Conservation (phyloP, 2,888 invertebrate genomes). For the Eupsilia transversa region DNA sequence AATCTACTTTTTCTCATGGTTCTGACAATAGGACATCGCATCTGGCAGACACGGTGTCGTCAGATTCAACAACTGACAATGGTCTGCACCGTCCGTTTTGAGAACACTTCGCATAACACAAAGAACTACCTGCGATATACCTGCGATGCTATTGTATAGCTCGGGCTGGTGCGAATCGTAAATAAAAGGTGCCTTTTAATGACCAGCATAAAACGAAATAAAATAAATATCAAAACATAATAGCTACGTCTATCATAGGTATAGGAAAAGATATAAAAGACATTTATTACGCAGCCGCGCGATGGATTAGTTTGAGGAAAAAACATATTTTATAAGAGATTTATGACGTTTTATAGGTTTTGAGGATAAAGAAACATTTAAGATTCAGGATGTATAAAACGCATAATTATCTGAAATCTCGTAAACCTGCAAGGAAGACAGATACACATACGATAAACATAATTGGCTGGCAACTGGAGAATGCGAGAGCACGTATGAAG, state of each 20-base stretch:
- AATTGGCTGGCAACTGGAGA: conserved; percentile 48
- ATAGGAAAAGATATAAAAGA: conserved; percentile 40
- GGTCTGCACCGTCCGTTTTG: conserved; percentile 61
- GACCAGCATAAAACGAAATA: conserved; percentile 53
- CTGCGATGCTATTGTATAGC: conserved; percentile 69
- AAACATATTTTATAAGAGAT: background rate
- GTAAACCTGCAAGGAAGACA: conserved; percentile 14
- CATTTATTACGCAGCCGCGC: conserved; percentile 39
- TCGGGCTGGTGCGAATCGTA: conserved; percentile 57
- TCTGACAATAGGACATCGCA: conserved; percentile 78
- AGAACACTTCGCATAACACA: conserved; percentile 64
- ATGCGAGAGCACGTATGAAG: conserved; percentile 49
- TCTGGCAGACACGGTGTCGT: conserved; percentile 87
- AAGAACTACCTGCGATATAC: conserved; percentile 77
- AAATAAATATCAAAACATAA: conserved; percentile 61
- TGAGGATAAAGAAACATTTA: background rate
- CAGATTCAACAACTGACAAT: conserved; percentile 75
- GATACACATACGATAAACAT: conserved; percentile 23
- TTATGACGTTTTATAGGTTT: conserved; percentile 8
- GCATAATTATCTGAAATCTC: background rate
- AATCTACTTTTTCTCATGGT: conserved; percentile 70
- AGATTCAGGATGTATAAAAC: background rate
- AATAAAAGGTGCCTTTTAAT: conserved; percentile 61
- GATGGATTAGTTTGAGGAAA: conserved; percentile 14
- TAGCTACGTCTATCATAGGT: conserved; percentile 38